Percentiles rank a stretch among this genome's conserved stretches.
Conservation (phyloP, 2,888 invertebrate genomes). For the Cordilura impudica region DNA sequence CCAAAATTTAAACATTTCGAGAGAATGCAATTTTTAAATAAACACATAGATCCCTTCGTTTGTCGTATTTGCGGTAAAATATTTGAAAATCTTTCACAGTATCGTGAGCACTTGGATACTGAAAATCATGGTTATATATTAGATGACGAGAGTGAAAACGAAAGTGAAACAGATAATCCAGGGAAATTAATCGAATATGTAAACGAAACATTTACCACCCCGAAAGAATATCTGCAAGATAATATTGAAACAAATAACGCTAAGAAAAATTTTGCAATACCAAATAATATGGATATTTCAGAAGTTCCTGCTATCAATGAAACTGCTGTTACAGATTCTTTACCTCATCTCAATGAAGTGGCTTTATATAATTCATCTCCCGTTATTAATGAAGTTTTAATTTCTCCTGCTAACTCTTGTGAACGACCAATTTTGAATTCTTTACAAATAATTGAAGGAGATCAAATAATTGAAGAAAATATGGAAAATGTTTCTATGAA, state of each 20-base stretch:
- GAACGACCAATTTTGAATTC: neutral
- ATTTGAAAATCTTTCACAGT: slow-evolving; percentile 68
- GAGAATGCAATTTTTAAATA: slow-evolving; percentile 71
- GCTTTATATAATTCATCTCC: neutral
- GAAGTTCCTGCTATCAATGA: neutral
- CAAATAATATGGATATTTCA: no score
- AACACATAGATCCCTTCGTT: slow-evolving; percentile 72
- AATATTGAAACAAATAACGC: neutral
- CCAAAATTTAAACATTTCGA: slow-evolving; percentile 69
- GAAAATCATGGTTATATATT: slow-evolving; percentile 58
- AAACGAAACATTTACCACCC: no score
- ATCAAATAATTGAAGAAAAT: slow-evolving; percentile 44
- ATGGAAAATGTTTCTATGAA: slow-evolving; percentile 35
- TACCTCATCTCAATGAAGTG: neutral
- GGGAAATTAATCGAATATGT: neutral
- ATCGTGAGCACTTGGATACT: slow-evolving; percentile 66
- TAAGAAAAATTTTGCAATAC: neutral
- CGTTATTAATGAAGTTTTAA: slow-evolving; percentile 2
- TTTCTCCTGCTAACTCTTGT: neutral
- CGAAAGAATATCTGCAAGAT: no score
- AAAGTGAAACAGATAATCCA: neutral
- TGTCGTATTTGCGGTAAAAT: slow-evolving; percentile 70
- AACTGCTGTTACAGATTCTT: neutral
- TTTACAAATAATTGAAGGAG: slow-evolving; percentile 20
- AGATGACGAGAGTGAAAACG: slow-evolving; percentile 32